phyloP scores from a whole-genome alignment of 2,113 vertebrate species.

The Lagopus leucura region DNA sequence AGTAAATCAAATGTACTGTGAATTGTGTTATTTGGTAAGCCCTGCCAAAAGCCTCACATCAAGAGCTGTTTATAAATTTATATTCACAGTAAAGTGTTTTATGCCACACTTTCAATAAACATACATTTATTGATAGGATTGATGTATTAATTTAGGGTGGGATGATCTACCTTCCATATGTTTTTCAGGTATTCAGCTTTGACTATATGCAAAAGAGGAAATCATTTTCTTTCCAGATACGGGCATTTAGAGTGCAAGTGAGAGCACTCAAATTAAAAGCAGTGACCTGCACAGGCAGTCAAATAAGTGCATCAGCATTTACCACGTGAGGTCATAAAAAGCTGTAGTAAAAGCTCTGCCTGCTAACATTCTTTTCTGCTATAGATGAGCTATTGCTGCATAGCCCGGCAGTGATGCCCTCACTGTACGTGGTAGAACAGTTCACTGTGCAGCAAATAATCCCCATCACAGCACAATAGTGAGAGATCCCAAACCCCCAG shows the following conservation, averaged over 20 bases:
- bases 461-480: not conserved
- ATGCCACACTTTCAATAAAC: not conserved
- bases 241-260: not conserved
- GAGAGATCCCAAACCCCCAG: not conserved
- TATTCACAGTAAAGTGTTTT: not conserved
- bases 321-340: fast-evolving
- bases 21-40: conserved; percentile 27
- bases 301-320: fast-evolving
- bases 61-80: not conserved
- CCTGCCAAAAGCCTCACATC: conserved; percentile 8
- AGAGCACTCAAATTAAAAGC: too few species aligned
- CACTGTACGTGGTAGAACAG: not conserved
- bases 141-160: conserved; percentile 10
- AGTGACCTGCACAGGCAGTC: not conserved
- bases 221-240: not conserved
- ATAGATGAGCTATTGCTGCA: fast-evolving
- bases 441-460: fast-evolving
- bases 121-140: not conserved
- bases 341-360: not conserved
- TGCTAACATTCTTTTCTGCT: not conserved
- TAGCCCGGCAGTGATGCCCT: not conserved
- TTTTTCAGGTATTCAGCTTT: not conserved
- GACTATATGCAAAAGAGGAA: not conserved
- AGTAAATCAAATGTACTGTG: conserved; percentile 34
- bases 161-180: not conserved